These are phyloP conservation scores for Caracal caracal DNA, from an alignment of 2,113 vertebrate species.

Conservation along the genomic window DNA sequence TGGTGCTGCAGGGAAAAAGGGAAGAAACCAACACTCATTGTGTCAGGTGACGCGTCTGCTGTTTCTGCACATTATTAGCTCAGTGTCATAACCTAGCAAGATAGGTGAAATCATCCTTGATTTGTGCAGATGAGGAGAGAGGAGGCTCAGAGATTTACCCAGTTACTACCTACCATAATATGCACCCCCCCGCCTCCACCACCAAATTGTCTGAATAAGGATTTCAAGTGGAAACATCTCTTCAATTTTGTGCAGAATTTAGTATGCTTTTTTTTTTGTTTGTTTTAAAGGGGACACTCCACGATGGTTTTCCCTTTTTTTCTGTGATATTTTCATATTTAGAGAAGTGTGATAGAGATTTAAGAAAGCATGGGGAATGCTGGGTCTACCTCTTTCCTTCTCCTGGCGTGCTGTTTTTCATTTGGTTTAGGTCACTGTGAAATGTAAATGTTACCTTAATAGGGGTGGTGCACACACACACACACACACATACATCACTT, in stretches of 20 bases:
- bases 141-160: background rate
- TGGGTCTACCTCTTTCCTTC: conserved; percentile 9
- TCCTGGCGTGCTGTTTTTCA: background rate
- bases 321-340: background rate
- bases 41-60: background rate
- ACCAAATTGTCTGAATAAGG: background rate
- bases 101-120: background rate
- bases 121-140: background rate
- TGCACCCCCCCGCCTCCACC: background rate
- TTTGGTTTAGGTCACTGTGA: conserved; percentile 32
- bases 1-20: background rate
- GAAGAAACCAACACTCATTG: background rate
- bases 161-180: background rate
- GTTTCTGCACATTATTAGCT: background rate
- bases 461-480: background rate
- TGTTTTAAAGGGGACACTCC: background rate
- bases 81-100: background rate
- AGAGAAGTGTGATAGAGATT: background rate
- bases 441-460: background rate
- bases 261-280: background rate
- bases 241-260: background rate
- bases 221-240: background rate
- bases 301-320: background rate
- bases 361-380: background rate
- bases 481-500: background rate